A percentile compares a stretch with the other conserved stretches of the same genome.
These are phyloP conservation scores for Eurystomus glaucurus DNA, from an alignment of 2,797 vertebrate genomes.

Conservation along the genomic window DNA sequence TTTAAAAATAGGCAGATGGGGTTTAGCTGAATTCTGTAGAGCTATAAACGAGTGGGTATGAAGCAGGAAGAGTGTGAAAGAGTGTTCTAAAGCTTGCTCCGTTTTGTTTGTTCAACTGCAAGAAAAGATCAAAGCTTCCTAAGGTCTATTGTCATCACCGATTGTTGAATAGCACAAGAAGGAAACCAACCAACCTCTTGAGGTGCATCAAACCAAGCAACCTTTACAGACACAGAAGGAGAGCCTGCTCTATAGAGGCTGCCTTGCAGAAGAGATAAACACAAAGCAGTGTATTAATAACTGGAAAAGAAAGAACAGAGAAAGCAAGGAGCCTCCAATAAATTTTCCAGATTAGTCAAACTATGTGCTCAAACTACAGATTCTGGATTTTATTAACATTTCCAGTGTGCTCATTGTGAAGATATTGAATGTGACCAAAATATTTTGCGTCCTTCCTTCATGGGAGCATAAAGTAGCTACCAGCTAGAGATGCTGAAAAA, in stretches of 20 bases:
- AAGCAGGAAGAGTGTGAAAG: neutral
- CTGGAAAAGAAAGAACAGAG: neutral
- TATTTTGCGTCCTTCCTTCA: neutral
- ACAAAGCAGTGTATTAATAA: neutral
- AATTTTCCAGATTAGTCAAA: neutral
- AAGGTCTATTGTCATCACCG: neutral
- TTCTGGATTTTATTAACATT: neutral
- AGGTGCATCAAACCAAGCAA: neutral
- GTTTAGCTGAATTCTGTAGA: neutral
- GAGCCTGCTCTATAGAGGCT: neutral
- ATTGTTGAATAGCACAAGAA: neutral
- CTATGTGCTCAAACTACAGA: neutral
- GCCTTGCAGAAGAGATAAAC: neutral
- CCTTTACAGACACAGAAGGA: neutral
- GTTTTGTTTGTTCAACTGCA: neutral
- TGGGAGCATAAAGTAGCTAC: neutral
- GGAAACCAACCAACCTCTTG: neutral
- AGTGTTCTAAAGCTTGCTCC: neutral
- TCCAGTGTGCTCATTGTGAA: neutral
- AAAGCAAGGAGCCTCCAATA: neutral
- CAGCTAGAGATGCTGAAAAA: neutral
- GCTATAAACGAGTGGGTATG: neutral
- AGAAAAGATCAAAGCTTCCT: neutral
- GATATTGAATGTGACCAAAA: neutral
- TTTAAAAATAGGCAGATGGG: conserved; percentile 35